A percentile compares a stretch with the other conserved stretches of the same genome.
Conservation (phyloP, 2,113 vertebrate species). For the Naja naja region DNA sequence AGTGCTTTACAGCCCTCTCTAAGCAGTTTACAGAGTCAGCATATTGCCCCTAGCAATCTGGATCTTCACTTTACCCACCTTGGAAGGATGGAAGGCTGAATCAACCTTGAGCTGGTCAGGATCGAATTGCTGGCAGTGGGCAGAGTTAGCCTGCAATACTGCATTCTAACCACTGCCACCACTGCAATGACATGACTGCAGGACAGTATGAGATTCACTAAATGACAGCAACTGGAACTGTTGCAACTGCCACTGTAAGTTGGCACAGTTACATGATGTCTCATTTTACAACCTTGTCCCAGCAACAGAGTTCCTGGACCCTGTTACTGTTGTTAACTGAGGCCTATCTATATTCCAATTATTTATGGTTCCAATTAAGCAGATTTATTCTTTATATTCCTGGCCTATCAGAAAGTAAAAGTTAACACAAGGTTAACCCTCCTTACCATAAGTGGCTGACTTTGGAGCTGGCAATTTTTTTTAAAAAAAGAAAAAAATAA, state of each 20-base stretch:
- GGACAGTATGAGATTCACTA: neutral
- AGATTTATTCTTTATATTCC: neutral
- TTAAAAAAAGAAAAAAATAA: neutral
- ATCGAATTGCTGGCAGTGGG: too few relatives aligned
- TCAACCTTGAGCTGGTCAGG: too few relatives aligned
- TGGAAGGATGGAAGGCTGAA: too few relatives aligned
- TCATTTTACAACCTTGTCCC: neutral
- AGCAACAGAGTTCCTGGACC: neutral
- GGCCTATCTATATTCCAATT: neutral
- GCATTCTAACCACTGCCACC: too few relatives aligned
- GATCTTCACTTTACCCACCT: too few relatives aligned
- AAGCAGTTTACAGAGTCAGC: too few relatives aligned
- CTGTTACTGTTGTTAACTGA: neutral
- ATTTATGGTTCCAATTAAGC: neutral
- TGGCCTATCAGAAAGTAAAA: neutral
- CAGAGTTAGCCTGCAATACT: too few relatives aligned
- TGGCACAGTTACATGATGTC: neutral
- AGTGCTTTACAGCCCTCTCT: too few relatives aligned
- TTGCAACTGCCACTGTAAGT: neutral
- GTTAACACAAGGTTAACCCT: neutral
- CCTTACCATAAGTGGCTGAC: neutral
- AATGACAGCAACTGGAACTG: neutral
- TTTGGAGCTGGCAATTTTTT: neutral
- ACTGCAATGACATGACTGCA: too few relatives aligned
- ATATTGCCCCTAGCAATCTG: too few relatives aligned